A percentile compares a stretch with the other conserved stretches of the same genome.
phyloP scores from a whole-genome alignment of 1,140 invertebrate species.

The Drosophila lowei region DNA sequence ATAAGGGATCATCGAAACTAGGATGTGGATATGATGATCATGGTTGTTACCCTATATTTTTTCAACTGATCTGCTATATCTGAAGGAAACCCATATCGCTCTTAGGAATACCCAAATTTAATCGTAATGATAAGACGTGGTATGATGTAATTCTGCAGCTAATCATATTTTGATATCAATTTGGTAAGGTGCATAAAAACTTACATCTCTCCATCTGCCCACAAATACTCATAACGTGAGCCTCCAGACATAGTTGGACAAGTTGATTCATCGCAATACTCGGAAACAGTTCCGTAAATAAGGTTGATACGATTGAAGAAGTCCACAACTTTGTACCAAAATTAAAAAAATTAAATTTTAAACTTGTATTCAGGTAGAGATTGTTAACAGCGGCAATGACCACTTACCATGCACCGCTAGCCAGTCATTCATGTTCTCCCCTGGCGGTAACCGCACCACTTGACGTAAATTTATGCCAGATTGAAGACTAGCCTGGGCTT shows the following conservation, averaged over 20 bases:
- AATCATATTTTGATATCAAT: too few relatives aligned
- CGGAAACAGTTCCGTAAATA: slow-evolving; percentile 95
- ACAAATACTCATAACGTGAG: slow-evolving; percentile 94
- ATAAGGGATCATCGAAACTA: too few relatives aligned
- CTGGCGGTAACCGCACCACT: slow-evolving; percentile 93
- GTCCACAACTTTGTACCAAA: slow-evolving; percentile 90
- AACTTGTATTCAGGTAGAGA: not conserved
- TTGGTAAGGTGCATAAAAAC: slow-evolving; percentile 3
- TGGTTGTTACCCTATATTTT: too few relatives aligned
- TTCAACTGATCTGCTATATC: too few relatives aligned
- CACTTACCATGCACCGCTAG: slow-evolving; percentile 94
- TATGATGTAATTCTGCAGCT: too few relatives aligned
- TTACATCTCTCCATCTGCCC: slow-evolving; percentile 91
- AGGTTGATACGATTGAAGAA: slow-evolving; percentile 98
- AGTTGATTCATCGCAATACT: slow-evolving; percentile 92
- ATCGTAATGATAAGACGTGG: too few relatives aligned
- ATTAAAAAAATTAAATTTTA: slow-evolving; percentile 12
- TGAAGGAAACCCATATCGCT: too few relatives aligned
- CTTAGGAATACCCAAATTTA: too few relatives aligned
- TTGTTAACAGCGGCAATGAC: not conserved
- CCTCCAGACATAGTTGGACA: slow-evolving; percentile 98
- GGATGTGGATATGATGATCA: too few relatives aligned
- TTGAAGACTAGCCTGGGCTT: slow-evolving; percentile 95
- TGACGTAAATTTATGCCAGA: slow-evolving; percentile 95
- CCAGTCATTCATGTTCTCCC: slow-evolving; percentile 97